Conservation (phyloP, 35 echinoderm and acorn worm species). For the Eucidaris tribuloides region DNA sequence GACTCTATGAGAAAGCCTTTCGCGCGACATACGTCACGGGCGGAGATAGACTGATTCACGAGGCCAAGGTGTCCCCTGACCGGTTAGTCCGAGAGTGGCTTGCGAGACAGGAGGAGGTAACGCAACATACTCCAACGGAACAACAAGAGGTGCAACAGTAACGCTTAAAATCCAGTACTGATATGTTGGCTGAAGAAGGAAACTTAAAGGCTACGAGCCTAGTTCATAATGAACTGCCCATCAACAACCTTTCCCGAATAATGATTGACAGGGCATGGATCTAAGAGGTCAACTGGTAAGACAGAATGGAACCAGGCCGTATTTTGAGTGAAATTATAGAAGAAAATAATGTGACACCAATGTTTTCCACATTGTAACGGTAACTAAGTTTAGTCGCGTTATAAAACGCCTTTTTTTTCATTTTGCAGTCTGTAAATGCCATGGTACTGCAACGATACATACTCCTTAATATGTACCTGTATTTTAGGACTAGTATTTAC, state of each 20-base stretch:
- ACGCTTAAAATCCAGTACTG: neutral
- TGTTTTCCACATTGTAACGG: too few relatives aligned
- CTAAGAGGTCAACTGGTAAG: neutral
- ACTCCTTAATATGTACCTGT: too few relatives aligned
- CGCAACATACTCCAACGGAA: constrained; percentile 1
- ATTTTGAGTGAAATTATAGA: neutral
- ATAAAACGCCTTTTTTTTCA: too few relatives aligned
- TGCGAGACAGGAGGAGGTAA: constrained; percentile 32
- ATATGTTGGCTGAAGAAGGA: too few relatives aligned
- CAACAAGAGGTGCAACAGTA: constrained; percentile 14
- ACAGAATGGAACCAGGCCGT: neutral
- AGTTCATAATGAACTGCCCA: neutral
- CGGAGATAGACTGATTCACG: neutral
- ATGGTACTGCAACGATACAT: too few relatives aligned
- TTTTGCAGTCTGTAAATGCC: too few relatives aligned
- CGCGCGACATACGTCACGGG: constrained; percentile 39
- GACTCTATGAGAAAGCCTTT: constrained; percentile 56
- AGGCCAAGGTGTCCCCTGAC: constrained; percentile 37
- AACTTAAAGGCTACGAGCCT: neutral
- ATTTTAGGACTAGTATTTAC: too few relatives aligned
- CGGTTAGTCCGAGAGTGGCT: constrained; percentile 52
- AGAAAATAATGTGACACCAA: too few relatives aligned
- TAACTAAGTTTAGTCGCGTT: too few relatives aligned
- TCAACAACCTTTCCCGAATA: neutral
- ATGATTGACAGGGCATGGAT: neutral